phyloP scores from a whole-genome alignment of 2,797 vertebrate species.

The Avahi laniger region DNA sequence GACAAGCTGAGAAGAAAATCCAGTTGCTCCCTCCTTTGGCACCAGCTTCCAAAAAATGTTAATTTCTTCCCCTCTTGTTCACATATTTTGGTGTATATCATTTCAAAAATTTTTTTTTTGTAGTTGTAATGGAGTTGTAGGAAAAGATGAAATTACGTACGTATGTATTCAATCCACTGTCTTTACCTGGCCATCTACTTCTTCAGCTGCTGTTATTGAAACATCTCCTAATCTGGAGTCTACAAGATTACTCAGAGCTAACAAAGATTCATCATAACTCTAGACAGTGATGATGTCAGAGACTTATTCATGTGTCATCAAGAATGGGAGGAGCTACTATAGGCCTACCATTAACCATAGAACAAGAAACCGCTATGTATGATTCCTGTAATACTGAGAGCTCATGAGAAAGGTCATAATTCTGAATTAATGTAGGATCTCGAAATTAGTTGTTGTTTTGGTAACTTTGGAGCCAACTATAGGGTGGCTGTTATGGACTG shows the following conservation, averaged over 20 bases:
- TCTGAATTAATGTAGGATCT: not conserved
- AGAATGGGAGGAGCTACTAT: not conserved
- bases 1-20: not conserved
- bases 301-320: not conserved
- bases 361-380: not conserved
- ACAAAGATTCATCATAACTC: not conserved
- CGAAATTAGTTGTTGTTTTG: not conserved
- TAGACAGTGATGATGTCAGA: not conserved
- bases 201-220: not conserved
- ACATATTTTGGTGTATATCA: not conserved
- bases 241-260: not conserved
- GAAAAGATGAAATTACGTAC: not conserved
- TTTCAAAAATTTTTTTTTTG: not conserved
- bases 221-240: not conserved
- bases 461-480: not conserved
- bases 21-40: not conserved
- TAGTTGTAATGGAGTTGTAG: not conserved
- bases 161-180: not conserved
- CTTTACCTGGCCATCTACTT: not conserved
- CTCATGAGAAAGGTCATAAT: not conserved
- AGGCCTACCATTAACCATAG: not conserved
- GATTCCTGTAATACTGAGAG: not conserved
- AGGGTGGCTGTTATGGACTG: not conserved
- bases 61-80: not conserved
- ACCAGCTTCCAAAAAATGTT: not conserved